Conservation (phyloP, 2,797 vertebrate species). For the Malacoraja senta region DNA sequence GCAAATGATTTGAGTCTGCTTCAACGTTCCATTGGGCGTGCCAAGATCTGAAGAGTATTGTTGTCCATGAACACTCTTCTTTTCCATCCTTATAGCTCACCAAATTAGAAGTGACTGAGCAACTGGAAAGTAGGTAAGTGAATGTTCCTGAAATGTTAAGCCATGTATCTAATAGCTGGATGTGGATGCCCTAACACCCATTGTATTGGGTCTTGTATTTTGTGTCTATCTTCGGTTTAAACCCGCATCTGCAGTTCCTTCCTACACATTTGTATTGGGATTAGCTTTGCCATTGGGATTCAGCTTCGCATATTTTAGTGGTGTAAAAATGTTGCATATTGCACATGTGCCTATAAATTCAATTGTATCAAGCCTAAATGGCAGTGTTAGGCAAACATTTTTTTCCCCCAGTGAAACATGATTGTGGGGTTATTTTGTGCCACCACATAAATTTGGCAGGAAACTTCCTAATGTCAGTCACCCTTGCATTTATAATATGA, state of each 20-base stretch:
- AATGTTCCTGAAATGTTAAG: neutral
- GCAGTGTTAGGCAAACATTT: too few relatives aligned
- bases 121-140: slow-evolving; percentile 10
- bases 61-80: slow-evolving; percentile 12
- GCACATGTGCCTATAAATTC: too few relatives aligned
- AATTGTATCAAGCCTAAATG: too few relatives aligned
- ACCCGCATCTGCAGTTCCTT: too few relatives aligned
- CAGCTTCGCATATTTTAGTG: neutral
- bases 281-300: neutral
- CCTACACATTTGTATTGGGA: neutral
- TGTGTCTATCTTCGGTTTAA: too few relatives aligned
- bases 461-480: too few relatives aligned
- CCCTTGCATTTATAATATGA: too few relatives aligned
- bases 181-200: neutral
- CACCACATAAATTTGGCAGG: too few relatives aligned
- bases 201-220: neutral
- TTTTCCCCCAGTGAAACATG: too few relatives aligned
- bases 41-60: neutral
- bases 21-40: neutral
- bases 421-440: too few relatives aligned
- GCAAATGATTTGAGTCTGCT: neutral
- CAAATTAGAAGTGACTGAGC: slow-evolving; percentile 32
- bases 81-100: slow-evolving; percentile 17
- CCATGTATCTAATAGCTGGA: too few relatives aligned
- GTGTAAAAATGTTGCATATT: neutral